A percentile compares a stretch with the other conserved stretches of the same genome.
These are phyloP conservation scores for Aix galericulata DNA, from an alignment of 2,113 vertebrate species.

Conservation along the genomic window DNA sequence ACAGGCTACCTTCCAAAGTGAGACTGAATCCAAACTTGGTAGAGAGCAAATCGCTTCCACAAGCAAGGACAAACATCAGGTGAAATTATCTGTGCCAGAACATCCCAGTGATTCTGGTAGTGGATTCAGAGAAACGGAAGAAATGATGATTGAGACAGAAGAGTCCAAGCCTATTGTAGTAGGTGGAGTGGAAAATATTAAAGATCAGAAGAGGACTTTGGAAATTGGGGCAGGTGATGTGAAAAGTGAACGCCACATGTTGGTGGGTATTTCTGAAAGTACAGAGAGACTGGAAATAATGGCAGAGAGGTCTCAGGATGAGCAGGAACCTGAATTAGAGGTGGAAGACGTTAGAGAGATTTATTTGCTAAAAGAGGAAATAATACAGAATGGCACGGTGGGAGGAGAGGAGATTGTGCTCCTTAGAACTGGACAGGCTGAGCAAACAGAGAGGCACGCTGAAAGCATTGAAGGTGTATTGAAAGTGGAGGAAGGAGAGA, in stretches of 20 bases:
- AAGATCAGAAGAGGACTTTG: neutral
- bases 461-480: fast-evolving
- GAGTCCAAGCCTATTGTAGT: neutral
- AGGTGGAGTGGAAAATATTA: neutral
- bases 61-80: neutral
- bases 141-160: neutral
- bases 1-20: neutral
- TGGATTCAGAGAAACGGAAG: slow-evolving; percentile 9
- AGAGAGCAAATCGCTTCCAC: neutral
- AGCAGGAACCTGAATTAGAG: neutral
- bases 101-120: neutral
- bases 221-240: neutral
- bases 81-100: neutral
- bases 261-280: neutral
- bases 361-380: neutral
- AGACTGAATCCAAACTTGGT: slow-evolving; percentile 1
- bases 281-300: neutral
- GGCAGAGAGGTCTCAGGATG: neutral
- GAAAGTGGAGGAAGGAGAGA: neutral
- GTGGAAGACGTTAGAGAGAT: neutral
- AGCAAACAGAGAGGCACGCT: neutral
- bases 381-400: neutral
- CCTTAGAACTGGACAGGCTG: neutral
- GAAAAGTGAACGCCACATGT: slow-evolving; percentile 16
- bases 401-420: neutral